Evolutionary conservation across 2,797 vertebrate genomes (phyloP), one percentile per base, ranked within the genome.

Genomic region (Liparis tanakae): DNA sequence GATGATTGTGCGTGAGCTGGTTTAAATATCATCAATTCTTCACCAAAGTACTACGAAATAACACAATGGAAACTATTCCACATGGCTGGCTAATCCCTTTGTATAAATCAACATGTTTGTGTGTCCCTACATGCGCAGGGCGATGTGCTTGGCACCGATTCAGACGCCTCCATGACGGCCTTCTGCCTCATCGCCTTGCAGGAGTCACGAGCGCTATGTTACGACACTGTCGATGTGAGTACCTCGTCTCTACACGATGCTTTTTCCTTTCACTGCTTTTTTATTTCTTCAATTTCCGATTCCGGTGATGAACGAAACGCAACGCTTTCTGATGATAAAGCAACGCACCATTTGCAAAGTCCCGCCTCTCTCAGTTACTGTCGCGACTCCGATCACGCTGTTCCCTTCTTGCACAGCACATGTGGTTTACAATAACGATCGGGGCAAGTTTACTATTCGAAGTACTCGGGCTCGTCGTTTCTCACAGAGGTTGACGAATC

Each of bases 181-280:
- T 98, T 97, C 4, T 90, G 94, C 20, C 88, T 97, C 43, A 87
- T 97, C 0, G 93, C 96, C 0, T 81, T 98, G 84, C 80, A 94
- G 74, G 96, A 97, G 72, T 78, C 95, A 3, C 79, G 33, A 0
- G 5, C 70, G 0, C 33, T 91, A 43, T 98, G 97, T 53, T 41
- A 18, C 0, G 15, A 7, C 2, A 86, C 70, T 0, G 44, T 96
- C 60, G 88, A 82, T 0, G 97, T 98, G 84, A 95, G 96, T 93
- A 3, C 7, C 33, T 54, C 1, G 67, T 13, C 20, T 33, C 2
- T 7, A 55, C 39, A 15, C 6, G n/a, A 0, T 41, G 7, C 20
- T 33, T 62, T 30, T 56, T n/a, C 6, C n/a, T 12, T 44, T 17
- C 33, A 7, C 7, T 17, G 33, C 14, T 22, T 33, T 22, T 33